phyloP scores from a whole-genome alignment of 2,113 vertebrate genomes.

The Oreocharis arfaki region DNA sequence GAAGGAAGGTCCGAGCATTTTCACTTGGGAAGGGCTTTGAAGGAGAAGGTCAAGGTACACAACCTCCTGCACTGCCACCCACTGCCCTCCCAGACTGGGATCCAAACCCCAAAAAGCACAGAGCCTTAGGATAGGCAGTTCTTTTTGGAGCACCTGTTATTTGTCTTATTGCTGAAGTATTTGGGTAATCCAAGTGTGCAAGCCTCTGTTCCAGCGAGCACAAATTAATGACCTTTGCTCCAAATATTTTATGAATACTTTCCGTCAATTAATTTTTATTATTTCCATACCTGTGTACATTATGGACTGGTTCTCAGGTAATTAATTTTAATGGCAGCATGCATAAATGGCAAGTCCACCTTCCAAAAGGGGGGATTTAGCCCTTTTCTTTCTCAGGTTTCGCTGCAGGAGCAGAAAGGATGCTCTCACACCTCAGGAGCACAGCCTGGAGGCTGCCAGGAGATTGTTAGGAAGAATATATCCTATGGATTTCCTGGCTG shows the following conservation, averaged over 20 bases:
- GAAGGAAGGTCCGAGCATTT: neutral
- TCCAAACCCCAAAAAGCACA: neutral
- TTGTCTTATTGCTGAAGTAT: neutral
- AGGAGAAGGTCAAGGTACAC: neutral
- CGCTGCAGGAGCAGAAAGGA: neutral
- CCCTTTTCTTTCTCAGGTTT: neutral
- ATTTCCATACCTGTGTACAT: conserved; percentile 17
- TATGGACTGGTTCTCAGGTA: neutral
- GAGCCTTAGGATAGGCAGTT: neutral
- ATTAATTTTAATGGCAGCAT: neutral
- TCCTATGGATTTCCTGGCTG: neutral
- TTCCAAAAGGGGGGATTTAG: neutral
- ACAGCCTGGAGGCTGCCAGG: neutral
- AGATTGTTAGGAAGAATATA: neutral
- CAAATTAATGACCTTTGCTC: conserved; percentile 25
- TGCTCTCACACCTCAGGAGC: neutral
- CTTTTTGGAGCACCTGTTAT: neutral
- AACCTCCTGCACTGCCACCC: neutral
- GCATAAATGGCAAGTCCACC: neutral
- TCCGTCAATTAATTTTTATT: conserved; percentile 37
- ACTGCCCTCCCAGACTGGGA: neutral
- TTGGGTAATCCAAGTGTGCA: neutral
- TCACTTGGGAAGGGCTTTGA: neutral
- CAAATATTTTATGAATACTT: conserved; percentile 28
- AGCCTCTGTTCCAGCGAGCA: neutral